A percentile compares a stretch with the other conserved stretches of the same genome.
These are phyloP conservation scores for Fragum whitleyi DNA, from an alignment of 2,888 invertebrate genomes.

Conservation along the genomic window DNA sequence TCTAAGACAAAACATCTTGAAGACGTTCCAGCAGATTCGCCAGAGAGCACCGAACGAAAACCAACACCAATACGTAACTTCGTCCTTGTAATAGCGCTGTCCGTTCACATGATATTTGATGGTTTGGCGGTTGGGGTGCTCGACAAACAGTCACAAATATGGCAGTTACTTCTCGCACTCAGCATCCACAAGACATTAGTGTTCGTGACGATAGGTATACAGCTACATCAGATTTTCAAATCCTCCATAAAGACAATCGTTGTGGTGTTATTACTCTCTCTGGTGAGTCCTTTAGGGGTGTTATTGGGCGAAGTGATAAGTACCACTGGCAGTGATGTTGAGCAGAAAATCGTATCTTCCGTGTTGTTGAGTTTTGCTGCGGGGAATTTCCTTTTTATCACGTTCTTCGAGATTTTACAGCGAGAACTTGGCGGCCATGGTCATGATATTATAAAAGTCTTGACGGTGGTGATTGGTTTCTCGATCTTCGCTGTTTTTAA, in stretches of 20 bases:
- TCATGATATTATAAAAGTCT: slow-evolving; percentile 22
- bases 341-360: neutral
- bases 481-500: slow-evolving; percentile 15
- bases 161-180: slow-evolving; percentile 86
- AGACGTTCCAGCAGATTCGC: neutral
- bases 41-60: neutral
- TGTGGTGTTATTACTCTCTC: neutral
- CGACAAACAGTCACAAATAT: slow-evolving; percentile 66
- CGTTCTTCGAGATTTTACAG: slow-evolving; percentile 45
- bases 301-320: slow-evolving; percentile 21
- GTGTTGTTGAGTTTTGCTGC: slow-evolving; percentile 1
- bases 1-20: neutral
- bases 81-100: slow-evolving; percentile 86
- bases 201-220: slow-evolving; percentile 82
- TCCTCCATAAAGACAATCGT: neutral
- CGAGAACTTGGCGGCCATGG: slow-evolving; percentile 6
- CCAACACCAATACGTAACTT: slow-evolving; percentile 81
- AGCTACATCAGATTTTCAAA: slow-evolving; percentile 22
- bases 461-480: slow-evolving; percentile 28
- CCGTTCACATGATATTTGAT: slow-evolving; percentile 87
- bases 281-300: slow-evolving; percentile 23
- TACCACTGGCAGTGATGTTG: neutral
- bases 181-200: slow-evolving; percentile 87
- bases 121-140: slow-evolving; percentile 87
- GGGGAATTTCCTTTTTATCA: slow-evolving; percentile 42